Conservation (phyloP, 1,140 invertebrate genomes). For the Anastrepha obliqua region DNA sequence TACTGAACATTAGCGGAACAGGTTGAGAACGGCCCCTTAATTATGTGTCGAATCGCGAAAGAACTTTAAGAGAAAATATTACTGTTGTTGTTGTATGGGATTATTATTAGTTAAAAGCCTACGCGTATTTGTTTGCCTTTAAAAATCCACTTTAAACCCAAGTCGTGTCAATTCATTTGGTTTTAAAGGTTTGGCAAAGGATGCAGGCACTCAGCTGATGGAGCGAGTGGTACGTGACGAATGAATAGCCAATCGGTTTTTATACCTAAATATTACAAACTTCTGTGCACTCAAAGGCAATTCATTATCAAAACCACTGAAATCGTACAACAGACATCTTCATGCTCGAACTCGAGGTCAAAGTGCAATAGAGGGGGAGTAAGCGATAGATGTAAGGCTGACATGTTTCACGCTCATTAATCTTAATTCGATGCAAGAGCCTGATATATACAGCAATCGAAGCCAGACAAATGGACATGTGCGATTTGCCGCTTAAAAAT, state of each 20-base stretch:
- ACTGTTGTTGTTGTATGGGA: too few species aligned
- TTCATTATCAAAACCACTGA: constrained; percentile 36
- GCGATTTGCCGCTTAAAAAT: constrained; percentile 36
- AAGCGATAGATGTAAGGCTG: constrained; percentile 18
- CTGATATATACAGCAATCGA: neutral
- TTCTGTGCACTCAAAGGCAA: neutral
- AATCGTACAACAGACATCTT: neutral
- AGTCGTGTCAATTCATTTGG: neutral
- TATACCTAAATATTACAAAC: neutral
- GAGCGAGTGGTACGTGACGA: neutral
- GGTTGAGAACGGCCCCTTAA: too few species aligned
- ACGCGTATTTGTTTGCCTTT: neutral
- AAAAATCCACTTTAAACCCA: neutral
- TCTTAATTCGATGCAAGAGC: constrained; percentile 30
- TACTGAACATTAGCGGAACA: too few species aligned
- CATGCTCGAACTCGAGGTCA: neutral
- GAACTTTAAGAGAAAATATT: too few species aligned
- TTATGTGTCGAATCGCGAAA: too few species aligned
- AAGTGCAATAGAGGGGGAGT: neutral
- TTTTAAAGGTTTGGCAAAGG: neutral
- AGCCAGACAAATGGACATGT: constrained; percentile 23
- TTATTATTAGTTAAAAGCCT: too few species aligned
- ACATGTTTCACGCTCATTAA: constrained; percentile 19
- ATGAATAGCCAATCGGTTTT: neutral
- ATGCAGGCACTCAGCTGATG: neutral